Conservation (phyloP, 2,113 vertebrate genomes). For the Sinosuthora webbiana region DNA sequence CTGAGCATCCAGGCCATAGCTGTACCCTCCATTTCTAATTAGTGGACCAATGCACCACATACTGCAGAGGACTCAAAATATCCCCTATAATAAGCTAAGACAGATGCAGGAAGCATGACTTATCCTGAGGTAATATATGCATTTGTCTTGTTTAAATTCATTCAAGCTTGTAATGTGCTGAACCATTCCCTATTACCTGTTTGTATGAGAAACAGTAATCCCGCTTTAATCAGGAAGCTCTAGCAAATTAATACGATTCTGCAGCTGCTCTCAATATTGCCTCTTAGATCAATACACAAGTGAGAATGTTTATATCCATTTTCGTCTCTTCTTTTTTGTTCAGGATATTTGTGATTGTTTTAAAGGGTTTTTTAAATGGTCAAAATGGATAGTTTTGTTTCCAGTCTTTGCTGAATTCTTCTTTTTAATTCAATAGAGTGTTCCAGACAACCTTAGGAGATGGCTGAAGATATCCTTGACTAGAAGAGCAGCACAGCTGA, state of each 20-base stretch:
- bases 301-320: not conserved
- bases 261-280: not conserved
- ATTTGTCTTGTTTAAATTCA: conserved; percentile 18
- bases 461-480: not conserved
- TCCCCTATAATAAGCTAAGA: not conserved
- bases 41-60: not conserved
- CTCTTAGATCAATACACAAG: not conserved
- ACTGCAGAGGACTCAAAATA: not conserved
- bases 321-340: not conserved
- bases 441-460: not conserved
- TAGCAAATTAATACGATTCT: not conserved
- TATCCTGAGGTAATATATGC: not conserved
- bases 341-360: not conserved
- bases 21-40: not conserved
- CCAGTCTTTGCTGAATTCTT: not conserved
- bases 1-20: not conserved
- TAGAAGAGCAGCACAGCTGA: not conserved
- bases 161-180: conserved; percentile 1
- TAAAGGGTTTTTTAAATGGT: not conserved
- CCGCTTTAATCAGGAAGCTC: conserved; percentile 11
- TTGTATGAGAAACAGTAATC: not conserved
- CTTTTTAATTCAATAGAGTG: not conserved
- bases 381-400: not conserved
- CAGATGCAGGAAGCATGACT: not conserved
- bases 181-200: not conserved